Conservation (phyloP, 2,797 vertebrate species). For the Tinamus major region DNA sequence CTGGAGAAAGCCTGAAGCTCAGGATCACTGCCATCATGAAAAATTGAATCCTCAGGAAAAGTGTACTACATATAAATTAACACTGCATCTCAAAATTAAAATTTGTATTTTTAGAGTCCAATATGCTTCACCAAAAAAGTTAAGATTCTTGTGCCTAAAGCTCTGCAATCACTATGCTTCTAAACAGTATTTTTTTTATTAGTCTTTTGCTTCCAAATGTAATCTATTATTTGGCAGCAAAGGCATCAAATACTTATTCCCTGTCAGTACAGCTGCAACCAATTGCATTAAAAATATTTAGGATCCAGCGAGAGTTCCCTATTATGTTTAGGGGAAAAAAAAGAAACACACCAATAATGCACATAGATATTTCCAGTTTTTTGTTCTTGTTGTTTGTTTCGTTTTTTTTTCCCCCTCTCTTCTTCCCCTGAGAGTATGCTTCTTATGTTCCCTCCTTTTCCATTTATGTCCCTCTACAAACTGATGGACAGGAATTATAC, state of each 20-base stretch:
- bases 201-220: conserved; percentile 73
- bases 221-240: conserved; percentile 76
- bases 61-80: conserved; percentile 28
- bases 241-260: conserved; percentile 70
- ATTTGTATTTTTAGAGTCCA: background rate
- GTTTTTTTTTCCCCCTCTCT: no score
- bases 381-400: no score
- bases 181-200: conserved; percentile 66
- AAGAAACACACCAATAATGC: background rate
- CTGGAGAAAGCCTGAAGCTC: conserved; percentile 41
- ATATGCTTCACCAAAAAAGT: conserved; percentile 1
- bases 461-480: background rate
- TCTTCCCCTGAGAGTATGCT: background rate
- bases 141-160: conserved; percentile 44
- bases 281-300: conserved; percentile 39
- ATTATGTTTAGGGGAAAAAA: background rate
- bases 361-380: conserved; percentile 47
- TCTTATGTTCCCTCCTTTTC: background rate
- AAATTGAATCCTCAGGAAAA: conserved; percentile 39
- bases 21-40: conserved; percentile 30
- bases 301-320: conserved; percentile 55
- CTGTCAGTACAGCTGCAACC: conserved; percentile 73
- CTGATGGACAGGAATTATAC: background rate
- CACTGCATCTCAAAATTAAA: conserved; percentile 11
- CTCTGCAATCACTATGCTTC: conserved; percentile 61